A percentile compares a stretch with the other conserved stretches of the same genome.
Evolutionary conservation across 53 echinoderm and acorn worm species (phyloP).

Genomic region (Temnopleurus reevesii): DNA sequence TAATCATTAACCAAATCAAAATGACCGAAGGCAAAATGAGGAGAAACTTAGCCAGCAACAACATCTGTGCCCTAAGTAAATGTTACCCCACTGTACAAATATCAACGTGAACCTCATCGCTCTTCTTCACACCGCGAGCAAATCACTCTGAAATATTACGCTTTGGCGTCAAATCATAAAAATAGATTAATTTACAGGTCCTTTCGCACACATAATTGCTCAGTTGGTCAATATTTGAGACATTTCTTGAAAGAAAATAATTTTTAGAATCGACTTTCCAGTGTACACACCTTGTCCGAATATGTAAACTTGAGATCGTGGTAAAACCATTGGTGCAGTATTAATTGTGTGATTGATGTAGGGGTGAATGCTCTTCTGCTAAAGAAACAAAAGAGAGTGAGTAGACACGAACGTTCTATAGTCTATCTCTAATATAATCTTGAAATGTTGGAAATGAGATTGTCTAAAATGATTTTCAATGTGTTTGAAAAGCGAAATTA

Average conservation of each 20-base stretch:
- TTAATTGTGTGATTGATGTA: constrained; percentile 5
- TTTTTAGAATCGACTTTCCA: constrained; percentile 7
- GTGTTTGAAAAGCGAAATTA: too few relatives aligned
- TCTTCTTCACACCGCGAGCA: background rate
- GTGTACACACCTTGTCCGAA: background rate
- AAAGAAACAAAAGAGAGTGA: background rate
- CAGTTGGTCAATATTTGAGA: constrained; percentile 9
- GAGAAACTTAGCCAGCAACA: background rate
- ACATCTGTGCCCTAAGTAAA: constrained; percentile 29
- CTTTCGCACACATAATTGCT: background rate
- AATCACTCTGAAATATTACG: background rate
- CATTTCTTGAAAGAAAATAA: background rate
- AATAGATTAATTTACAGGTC: background rate
- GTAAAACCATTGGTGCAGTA: background rate
- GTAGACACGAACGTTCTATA: background rate
- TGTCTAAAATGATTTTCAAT: too few relatives aligned
- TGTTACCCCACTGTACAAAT: constrained; percentile 27
- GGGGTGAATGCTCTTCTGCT: background rate
- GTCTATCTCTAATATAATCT: too few relatives aligned
- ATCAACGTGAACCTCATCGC: background rate
- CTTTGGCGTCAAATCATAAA: background rate
- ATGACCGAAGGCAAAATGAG: background rate
- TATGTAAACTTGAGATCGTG: background rate
- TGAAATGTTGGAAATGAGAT: too few relatives aligned
- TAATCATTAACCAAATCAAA: constrained; percentile 20